Evolutionary conservation across 53 echinoderm and acorn worm genomes (phyloP).

Genomic region (Henricia sp.): DNA sequence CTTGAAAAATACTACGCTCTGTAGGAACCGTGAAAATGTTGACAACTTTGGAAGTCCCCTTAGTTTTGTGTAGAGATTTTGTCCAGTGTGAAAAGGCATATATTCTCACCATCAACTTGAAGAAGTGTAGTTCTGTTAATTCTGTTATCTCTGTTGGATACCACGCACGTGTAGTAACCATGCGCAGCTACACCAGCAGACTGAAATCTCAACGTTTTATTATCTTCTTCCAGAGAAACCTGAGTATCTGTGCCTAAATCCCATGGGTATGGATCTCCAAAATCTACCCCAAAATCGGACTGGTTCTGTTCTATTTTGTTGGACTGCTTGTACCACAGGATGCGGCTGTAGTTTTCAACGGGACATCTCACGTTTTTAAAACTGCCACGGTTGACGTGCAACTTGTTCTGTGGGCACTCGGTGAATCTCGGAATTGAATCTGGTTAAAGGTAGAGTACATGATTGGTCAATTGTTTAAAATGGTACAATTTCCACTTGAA

Average conservation of each 20-base stretch:
- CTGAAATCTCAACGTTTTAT: constrained; percentile 25
- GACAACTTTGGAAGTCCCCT: too few relatives aligned
- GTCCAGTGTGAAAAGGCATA: too few relatives aligned
- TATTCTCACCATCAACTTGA: constrained; percentile 28
- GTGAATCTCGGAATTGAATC: background rate
- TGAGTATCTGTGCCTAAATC: background rate
- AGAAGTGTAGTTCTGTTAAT: constrained; percentile 11
- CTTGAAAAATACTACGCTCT: too few relatives aligned
- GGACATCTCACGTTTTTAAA: background rate
- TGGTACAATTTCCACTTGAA: too few relatives aligned
- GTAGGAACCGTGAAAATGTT: too few relatives aligned
- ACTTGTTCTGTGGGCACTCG: too few relatives aligned
- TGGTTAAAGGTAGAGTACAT: too few relatives aligned
- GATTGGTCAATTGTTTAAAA: too few relatives aligned
- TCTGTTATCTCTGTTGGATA: background rate
- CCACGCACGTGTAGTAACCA: constrained; percentile 33
- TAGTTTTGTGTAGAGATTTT: too few relatives aligned
- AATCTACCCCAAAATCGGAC: too few relatives aligned
- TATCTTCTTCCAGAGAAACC: constrained; percentile 6
- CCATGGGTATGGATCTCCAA: constrained; percentile 21
- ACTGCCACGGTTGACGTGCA: background rate
- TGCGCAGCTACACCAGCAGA: background rate
- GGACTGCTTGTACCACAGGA: constrained; percentile 13
- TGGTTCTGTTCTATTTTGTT: too few relatives aligned
- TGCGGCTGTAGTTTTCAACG: constrained; percentile 41